phyloP scores from a whole-genome alignment of 2,888 invertebrate species.

The Homarus gammarus region DNA sequence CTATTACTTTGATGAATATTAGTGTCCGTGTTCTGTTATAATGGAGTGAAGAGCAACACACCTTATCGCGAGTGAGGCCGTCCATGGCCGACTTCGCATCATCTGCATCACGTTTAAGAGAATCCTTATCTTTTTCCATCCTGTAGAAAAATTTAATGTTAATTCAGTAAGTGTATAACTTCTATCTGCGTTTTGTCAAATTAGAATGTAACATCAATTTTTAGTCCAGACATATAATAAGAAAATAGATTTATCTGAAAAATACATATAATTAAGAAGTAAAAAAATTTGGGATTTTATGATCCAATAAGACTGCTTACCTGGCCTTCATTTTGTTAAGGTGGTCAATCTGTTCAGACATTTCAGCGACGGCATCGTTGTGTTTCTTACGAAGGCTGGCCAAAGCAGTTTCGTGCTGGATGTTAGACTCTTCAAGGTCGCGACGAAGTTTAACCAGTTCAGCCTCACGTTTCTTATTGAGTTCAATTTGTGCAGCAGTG shows the following conservation, averaged over 20 bases:
- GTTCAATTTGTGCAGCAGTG: slow-evolving; percentile 98
- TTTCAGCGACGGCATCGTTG: slow-evolving; percentile 99
- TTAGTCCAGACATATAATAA: too few species aligned
- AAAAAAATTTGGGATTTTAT: not conserved
- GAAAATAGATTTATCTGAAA: too few species aligned
- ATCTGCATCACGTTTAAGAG: slow-evolving; percentile 73
- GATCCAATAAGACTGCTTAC: slow-evolving; percentile 82
- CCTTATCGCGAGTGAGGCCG: slow-evolving; percentile 72
- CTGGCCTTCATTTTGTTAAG: slow-evolving; percentile 99
- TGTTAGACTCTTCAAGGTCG: slow-evolving; percentile 98
- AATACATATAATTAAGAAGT: not conserved
- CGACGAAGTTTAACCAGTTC: slow-evolving; percentile 98
- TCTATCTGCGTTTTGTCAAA: too few species aligned
- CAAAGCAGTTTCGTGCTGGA: slow-evolving; percentile 98
- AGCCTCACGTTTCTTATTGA: slow-evolving; percentile 99
- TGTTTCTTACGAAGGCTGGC: slow-evolving; percentile 99
- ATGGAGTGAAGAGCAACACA: not conserved
- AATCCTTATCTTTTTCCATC: slow-evolving; percentile 74
- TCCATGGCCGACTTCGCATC: slow-evolving; percentile 74
- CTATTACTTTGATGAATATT: too few species aligned
- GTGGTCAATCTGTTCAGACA: slow-evolving; percentile 99
- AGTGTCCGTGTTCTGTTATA: not conserved
- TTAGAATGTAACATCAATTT: too few species aligned
- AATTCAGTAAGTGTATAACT: not conserved
- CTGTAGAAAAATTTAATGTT: slow-evolving; percentile 32